phyloP scores from a whole-genome alignment of 2,888 invertebrate species.

The Acanthosepion lycidas region DNA sequence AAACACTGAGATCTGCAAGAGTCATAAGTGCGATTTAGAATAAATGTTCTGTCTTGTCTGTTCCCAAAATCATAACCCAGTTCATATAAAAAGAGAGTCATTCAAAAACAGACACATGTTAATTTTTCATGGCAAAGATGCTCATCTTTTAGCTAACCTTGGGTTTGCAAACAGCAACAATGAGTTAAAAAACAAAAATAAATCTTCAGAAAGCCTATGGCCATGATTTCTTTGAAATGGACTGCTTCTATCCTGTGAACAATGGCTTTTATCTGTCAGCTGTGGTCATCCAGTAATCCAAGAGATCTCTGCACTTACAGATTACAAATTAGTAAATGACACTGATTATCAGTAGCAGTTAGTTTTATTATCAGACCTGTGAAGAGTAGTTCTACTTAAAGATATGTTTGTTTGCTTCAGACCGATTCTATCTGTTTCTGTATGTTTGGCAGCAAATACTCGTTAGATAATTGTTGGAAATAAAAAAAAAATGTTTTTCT shows the following conservation, averaged over 20 bases:
- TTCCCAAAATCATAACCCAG: too few relatives aligned
- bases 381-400: neutral
- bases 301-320: neutral
- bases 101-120: neutral
- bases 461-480: neutral
- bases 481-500: too few relatives aligned
- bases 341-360: neutral
- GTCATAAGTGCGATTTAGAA: too few relatives aligned
- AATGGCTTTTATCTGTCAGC: neutral
- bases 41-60: too few relatives aligned
- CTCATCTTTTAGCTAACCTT: neutral
- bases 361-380: neutral
- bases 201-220: neutral
- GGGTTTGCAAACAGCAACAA: neutral
- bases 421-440: neutral
- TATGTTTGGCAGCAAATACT: neutral
- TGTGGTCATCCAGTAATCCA: neutral
- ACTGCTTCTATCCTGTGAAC: neutral
- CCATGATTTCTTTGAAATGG: neutral
- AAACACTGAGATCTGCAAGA: too few relatives aligned
- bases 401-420: neutral
- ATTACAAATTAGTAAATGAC: neutral
- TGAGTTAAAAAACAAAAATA: neutral
- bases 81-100: too few relatives aligned
- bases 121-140: neutral